Evolutionary conservation across 2,797 vertebrate genomes (phyloP), one percentile per base, ranked within the genome.

Genomic region (Loris lydekkerianus): DNA sequence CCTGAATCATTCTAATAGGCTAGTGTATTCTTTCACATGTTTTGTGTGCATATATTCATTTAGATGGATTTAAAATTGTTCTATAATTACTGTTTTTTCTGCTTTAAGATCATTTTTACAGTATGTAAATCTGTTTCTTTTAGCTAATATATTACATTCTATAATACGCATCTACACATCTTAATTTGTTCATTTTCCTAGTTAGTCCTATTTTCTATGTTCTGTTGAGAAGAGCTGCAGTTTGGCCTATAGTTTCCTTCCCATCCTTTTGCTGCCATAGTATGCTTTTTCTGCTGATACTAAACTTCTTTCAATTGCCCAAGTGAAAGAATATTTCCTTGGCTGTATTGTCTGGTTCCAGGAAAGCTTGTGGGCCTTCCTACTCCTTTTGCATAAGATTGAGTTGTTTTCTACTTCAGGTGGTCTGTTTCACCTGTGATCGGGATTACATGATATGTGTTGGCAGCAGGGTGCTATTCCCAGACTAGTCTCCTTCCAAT

Each of bases 361-460:
- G 77, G 40, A 86, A 94, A 93, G 56, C 49, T 69, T 34, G n/a
- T 29, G 34, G 43, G 60, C 43, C 60, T 78, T 91, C 46, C 37
- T 86, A 14, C n/a, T 65, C 49, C 67, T 96, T 96, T 96, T 87
- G 60, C 29, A 58, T 65, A 93, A 69, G 43, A 94, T 13, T 58
- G 67, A 91, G 29, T 84, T 91, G 72, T 85, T 96, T 93, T 91
- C 72, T 91, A 13, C 46, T 81, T 89, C 0, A 1, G 53, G 75
- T 72, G 75, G 73, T 94, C 95, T 86, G 72, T 93, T 94, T 95
- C 94, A 88, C 97, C 93, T 89, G 60, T 29, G 82, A 93, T 69
- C 83, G 95, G 83, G 60, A 96, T 65, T 92, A 76, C 29, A 11
- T 49, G 70, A 58, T 76, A 1, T 67, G 4, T 83, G 29, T 96